Evolutionary conservation across 1,140 invertebrate genomes (phyloP).

Genomic region (Zaprionus lachaisei): DNA sequence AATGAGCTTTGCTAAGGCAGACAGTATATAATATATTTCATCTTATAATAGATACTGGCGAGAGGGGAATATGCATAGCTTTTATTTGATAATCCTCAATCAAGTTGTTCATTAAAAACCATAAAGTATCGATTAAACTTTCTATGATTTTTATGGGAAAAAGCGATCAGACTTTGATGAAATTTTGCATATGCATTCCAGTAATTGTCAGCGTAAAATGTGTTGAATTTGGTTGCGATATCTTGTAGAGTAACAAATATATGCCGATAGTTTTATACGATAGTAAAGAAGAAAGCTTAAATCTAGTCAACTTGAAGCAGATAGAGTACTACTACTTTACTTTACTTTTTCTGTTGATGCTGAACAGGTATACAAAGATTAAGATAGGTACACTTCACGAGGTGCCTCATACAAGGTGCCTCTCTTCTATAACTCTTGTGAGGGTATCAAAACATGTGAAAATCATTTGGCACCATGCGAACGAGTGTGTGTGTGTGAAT

Average conservation of each 20-base stretch:
- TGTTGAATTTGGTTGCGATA: not conserved
- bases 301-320: not conserved
- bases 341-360: not conserved
- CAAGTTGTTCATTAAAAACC: not conserved
- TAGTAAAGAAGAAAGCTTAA: no score
- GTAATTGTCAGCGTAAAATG: not conserved
- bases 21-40: no score
- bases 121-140: not conserved
- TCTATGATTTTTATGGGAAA: not conserved
- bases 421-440: not conserved
- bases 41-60: not conserved
- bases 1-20: no score
- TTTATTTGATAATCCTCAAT: not conserved
- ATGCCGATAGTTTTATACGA: not conserved
- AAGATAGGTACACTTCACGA: not conserved
- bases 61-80: not conserved
- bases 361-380: not conserved
- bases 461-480: conserved; percentile 66
- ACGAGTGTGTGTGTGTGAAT: conserved; percentile 26
- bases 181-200: not conserved
- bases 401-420: no score
- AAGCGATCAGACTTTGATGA: not conserved
- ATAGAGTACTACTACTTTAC: not conserved
- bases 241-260: not conserved
- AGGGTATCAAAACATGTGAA: conserved; percentile 68